A percentile compares a stretch with the other conserved stretches of the same genome.
These are phyloP conservation scores for Globia sparganii DNA, from an alignment of 2,888 invertebrate genomes.

Conservation along the genomic window DNA sequence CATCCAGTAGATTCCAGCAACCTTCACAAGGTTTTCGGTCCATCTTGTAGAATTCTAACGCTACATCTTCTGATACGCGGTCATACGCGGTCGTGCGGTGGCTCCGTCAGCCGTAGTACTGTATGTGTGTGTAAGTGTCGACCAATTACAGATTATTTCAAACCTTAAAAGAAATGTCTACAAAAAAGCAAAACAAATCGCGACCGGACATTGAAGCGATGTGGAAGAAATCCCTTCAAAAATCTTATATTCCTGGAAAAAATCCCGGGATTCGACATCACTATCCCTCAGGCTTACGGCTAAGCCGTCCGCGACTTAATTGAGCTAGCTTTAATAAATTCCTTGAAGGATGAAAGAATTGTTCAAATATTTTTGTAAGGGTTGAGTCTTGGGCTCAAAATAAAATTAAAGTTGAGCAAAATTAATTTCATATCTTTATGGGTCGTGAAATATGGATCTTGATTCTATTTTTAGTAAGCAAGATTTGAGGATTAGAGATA, in stretches of 20 bases:
- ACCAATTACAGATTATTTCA: not conserved
- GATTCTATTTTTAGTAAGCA: conserved; percentile 18
- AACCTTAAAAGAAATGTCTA: not conserved
- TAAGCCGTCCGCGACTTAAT: conserved; percentile 71
- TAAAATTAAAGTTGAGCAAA: conserved; percentile 46
- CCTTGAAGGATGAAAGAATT: conserved; percentile 60
- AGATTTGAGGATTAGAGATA: not conserved
- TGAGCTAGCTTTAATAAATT: conserved; percentile 71
- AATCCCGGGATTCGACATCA: conserved; percentile 58
- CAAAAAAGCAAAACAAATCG: conserved; percentile 28
- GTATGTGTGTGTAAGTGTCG: no score
- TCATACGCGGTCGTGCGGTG: no score
- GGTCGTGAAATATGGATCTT: conserved; percentile 30
- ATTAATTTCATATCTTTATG: conserved; percentile 57
- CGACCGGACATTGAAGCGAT: conserved; percentile 38
- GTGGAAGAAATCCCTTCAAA: conserved; percentile 45
- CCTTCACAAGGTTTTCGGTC: not conserved
- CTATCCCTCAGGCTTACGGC: conserved; percentile 60
- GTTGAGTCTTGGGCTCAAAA: conserved; percentile 35
- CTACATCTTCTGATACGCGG: not conserved
- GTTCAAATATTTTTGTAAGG: conserved; percentile 63
- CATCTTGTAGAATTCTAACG: not conserved
- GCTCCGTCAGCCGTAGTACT: no score
- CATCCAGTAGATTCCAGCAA: not conserved
- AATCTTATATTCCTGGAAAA: conserved; percentile 53